Conservation (phyloP, 2,888 invertebrate genomes). For the Ernsta delagoae region DNA sequence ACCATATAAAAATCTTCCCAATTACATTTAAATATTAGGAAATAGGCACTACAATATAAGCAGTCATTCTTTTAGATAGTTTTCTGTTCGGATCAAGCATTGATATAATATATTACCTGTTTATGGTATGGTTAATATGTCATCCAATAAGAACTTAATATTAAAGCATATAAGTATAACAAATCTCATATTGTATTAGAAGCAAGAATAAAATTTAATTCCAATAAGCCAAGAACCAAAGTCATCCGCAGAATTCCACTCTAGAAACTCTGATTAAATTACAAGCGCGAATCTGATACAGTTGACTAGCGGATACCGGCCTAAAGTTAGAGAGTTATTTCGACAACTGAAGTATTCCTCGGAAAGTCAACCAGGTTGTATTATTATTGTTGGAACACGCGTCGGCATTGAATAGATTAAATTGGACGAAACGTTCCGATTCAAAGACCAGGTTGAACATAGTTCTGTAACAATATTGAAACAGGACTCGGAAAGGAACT, state of each 20-base stretch:
- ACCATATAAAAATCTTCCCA: no score
- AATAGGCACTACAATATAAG: no score
- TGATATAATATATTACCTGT: no score
- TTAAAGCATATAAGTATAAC: no score
- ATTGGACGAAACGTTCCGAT: slow-evolving; percentile 25
- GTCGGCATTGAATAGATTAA: slow-evolving; percentile 28
- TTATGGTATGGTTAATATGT: no score
- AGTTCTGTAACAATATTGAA: slow-evolving; percentile 29
- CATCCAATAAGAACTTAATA: not conserved
- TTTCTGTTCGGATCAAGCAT: no score
- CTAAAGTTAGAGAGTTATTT: slow-evolving; percentile 28
- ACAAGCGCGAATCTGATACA: slow-evolving; percentile 25
- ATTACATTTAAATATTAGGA: no score
- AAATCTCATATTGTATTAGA: not conserved
- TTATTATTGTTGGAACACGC: slow-evolving; percentile 26
- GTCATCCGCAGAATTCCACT: slow-evolving; percentile 71
- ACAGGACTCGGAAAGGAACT: slow-evolving; percentile 25
- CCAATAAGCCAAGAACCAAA: slow-evolving; percentile 52
- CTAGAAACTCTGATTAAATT: slow-evolving; percentile 49
- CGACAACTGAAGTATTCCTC: slow-evolving; percentile 29
- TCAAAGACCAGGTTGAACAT: slow-evolving; percentile 23
- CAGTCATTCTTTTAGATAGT: no score
- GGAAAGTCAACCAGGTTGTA: slow-evolving; percentile 20
- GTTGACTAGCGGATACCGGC: slow-evolving; percentile 7
- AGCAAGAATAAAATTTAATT: not conserved